A percentile compares a stretch with the other conserved stretches of the same genome.
These are phyloP conservation scores for Cremastobaeus sp. DNA, from an alignment of 2,888 invertebrate genomes.

Conservation along the genomic window DNA sequence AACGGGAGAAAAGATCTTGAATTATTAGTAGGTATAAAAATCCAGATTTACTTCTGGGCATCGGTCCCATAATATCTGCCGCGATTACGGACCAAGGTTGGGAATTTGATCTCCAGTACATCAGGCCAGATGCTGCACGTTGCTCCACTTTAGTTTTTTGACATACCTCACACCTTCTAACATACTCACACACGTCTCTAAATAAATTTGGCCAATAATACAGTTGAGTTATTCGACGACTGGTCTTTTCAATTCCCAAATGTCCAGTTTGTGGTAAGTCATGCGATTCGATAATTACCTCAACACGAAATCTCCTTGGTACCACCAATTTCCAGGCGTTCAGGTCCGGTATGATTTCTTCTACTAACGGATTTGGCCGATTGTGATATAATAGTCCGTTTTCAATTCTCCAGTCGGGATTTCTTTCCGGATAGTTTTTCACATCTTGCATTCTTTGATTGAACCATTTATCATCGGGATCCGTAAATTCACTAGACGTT, in stretches of 20 bases:
- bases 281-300: not conserved
- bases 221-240: not conserved
- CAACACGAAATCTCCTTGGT: not conserved
- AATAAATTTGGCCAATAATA: slow-evolving; percentile 27
- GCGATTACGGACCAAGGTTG: not conserved
- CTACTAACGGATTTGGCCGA: not conserved
- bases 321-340: slow-evolving; percentile 13
- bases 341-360: not conserved
- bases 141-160: not conserved
- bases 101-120: not conserved
- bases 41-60: slow-evolving; percentile 43
- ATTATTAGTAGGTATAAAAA: too few species aligned
- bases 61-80: slow-evolving; percentile 58
- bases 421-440: not conserved
- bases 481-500: not conserved
- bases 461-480: not conserved
- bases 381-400: not conserved
- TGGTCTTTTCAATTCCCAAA: slow-evolving; percentile 14
- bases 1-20: slow-evolving; percentile 47
- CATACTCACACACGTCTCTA: slow-evolving; percentile 5
- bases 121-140: not conserved
- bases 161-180: slow-evolving; percentile 5
- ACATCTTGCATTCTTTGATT: not conserved
- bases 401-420: not conserved
- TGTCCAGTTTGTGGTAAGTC: slow-evolving; percentile 12